Percentiles rank a stretch among this genome's conserved stretches.
Evolutionary conservation across 2,888 invertebrate genomes (phyloP).

Genomic region (Nomada ruficornis): DNA sequence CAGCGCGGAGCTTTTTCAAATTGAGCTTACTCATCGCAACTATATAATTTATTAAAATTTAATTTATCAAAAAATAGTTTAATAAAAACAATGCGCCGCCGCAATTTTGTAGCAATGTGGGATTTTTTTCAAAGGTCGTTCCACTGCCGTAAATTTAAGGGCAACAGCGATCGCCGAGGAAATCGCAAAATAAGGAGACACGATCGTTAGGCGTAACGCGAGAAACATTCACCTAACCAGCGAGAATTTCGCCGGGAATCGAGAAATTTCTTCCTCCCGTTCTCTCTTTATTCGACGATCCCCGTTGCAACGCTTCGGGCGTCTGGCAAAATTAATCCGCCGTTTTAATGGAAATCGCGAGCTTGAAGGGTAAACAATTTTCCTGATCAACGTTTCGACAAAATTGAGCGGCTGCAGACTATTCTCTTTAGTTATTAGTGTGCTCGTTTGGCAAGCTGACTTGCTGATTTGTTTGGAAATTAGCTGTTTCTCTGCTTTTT

Average conservation of each 20-base stretch:
- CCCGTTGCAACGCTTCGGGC: background rate
- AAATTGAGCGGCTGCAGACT: background rate
- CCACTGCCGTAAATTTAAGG: slow-evolving; percentile 30
- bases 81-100: too few species aligned
- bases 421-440: background rate
- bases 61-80: too few species aligned
- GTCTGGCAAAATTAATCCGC: slow-evolving; percentile 35
- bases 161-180: background rate
- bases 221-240: background rate
- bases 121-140: slow-evolving; percentile 8
- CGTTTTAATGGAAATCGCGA: slow-evolving; percentile 36
- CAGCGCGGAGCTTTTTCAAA: slow-evolving; percentile 20
- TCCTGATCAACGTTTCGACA: slow-evolving; percentile 11
- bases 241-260: slow-evolving; percentile 17
- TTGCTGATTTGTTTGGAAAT: background rate
- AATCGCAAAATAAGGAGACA: slow-evolving; percentile 31
- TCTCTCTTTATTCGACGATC: background rate
- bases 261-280: background rate
- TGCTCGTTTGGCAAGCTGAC: background rate
- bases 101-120: slow-evolving; percentile 2
- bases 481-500: background rate
- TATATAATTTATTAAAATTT: too few species aligned
- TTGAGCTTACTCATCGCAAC: background rate
- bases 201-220: slow-evolving; percentile 13
- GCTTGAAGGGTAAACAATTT: slow-evolving; percentile 24